Evolutionary conservation across 2,113 vertebrate species (phyloP).

Genomic region (Perccottus glenii): DNA sequence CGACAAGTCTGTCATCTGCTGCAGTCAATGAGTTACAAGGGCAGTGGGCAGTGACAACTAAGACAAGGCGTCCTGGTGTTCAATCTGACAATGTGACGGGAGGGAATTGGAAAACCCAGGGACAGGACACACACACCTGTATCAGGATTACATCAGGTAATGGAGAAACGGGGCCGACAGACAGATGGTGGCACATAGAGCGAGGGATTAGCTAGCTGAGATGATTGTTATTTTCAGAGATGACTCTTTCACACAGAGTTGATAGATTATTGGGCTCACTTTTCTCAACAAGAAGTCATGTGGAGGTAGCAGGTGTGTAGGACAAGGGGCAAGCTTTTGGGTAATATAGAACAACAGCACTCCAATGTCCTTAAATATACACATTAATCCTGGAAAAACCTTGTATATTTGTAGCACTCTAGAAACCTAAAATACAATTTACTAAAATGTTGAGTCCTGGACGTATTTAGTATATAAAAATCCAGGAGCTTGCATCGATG

Average conservation of each 20-base stretch:
- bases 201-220: constrained; percentile 11
- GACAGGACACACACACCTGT: constrained; percentile 13
- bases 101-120: constrained; percentile 33
- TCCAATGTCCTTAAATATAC: no score
- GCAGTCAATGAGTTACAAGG: constrained; percentile 49
- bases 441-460: neutral
- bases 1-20: constrained; percentile 6
- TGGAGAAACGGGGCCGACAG: constrained; percentile 21
- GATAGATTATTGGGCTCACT: constrained; percentile 14
- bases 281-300: neutral
- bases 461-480: neutral
- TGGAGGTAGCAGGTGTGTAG: neutral
- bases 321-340: neutral
- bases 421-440: no score
- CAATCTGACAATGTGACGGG: constrained; percentile 45
- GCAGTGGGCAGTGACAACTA: constrained; percentile 30
- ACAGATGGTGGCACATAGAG: constrained; percentile 36
- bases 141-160: constrained; percentile 36
- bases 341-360: no score
- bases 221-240: constrained; percentile 33
- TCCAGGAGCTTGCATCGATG: constrained; percentile 11
- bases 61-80: constrained; percentile 51
- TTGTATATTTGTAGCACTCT: no score
- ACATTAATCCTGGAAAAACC: no score
- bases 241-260: constrained; percentile 12